Conservation (phyloP, 2,113 vertebrate species). For the Marmota monax region DNA sequence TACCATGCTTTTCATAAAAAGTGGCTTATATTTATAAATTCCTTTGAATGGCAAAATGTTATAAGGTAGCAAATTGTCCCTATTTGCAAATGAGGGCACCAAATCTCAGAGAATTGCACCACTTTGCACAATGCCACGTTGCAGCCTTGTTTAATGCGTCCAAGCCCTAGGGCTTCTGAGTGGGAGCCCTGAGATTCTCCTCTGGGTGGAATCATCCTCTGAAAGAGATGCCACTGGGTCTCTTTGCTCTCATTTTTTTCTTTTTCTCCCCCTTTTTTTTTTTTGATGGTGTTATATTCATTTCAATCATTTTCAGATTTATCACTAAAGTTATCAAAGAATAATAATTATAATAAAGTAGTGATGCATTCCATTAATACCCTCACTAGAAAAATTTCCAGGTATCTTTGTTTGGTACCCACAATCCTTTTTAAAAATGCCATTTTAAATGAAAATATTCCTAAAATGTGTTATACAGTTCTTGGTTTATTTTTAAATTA, state of each 20-base stretch:
- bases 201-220: accelerated
- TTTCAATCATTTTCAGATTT: conserved; percentile 47
- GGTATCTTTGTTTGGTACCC: not conserved
- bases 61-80: not conserved
- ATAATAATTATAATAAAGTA: not conserved
- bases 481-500: not conserved
- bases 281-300: not conserved
- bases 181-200: not conserved
- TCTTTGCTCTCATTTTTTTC: not conserved
- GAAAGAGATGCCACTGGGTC: not conserved
- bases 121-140: not conserved
- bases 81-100: not conserved
- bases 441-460: conserved; percentile 43
- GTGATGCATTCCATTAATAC: not conserved
- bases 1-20: not conserved
- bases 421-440: not conserved
- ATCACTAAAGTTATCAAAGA: conserved; percentile 32
- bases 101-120: not conserved
- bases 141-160: not conserved
- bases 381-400: not conserved
- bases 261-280: no score
- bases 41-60: not conserved
- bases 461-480: not conserved
- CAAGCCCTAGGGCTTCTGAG: not conserved
- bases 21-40: not conserved